A percentile compares a stretch with the other conserved stretches of the same genome.
Conservation (phyloP, 2,888 invertebrate genomes). For the Microchrysa polita region DNA sequence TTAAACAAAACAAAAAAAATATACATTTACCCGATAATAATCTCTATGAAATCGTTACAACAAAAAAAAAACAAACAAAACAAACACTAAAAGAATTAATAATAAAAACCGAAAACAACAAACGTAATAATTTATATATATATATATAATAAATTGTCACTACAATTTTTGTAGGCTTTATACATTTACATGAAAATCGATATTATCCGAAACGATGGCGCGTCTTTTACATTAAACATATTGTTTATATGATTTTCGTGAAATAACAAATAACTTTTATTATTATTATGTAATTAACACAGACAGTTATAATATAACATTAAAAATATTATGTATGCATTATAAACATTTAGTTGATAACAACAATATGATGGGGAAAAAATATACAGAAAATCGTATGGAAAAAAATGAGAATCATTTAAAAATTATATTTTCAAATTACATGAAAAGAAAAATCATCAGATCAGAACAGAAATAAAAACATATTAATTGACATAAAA, state of each 20-base stretch:
- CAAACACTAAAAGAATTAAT: too few species aligned
- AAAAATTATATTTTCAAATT: constrained; percentile 1
- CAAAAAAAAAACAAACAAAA: too few species aligned
- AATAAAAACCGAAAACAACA: background rate
- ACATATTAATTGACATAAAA: constrained; percentile 14
- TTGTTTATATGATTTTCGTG: background rate
- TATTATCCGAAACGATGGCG: background rate
- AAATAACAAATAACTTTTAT: background rate
- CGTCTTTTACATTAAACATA: background rate
- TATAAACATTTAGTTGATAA: background rate
- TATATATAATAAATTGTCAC: too few species aligned
- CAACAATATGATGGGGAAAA: too few species aligned
- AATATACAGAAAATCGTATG: background rate
- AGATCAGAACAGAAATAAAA: constrained; percentile 7
- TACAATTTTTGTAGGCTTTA: constrained; percentile 10
- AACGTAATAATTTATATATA: background rate
- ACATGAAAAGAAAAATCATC: background rate
- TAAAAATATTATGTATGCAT: constrained; percentile 6
- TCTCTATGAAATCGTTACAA: background rate
- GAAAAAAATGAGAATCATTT: background rate
- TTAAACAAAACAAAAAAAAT: too few species aligned
- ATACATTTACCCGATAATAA: background rate
- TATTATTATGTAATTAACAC: too few species aligned
- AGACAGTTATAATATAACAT: too few species aligned
- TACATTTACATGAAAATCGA: background rate